These are phyloP conservation scores for Percina caprodes DNA, from an alignment of 2,113 vertebrate species.

Conservation along the genomic window DNA sequence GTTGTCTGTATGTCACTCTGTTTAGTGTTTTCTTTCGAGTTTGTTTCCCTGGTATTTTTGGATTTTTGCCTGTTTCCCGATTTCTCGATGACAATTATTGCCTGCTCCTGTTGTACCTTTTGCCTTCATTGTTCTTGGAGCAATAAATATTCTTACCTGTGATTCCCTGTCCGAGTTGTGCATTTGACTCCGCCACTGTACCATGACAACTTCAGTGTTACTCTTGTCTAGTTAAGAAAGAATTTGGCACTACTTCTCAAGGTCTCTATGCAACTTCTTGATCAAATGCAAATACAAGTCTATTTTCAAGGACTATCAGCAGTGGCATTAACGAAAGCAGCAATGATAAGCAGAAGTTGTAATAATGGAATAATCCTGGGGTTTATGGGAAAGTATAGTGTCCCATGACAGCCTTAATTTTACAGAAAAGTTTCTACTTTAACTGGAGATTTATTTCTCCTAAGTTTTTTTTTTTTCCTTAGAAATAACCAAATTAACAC, in stretches of 20 bases:
- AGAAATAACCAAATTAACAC: background rate
- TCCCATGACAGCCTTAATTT: background rate
- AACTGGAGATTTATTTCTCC: background rate
- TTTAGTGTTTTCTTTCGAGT: no score
- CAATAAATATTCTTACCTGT: no score
- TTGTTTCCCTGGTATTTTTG: no score
- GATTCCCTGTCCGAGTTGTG: no score
- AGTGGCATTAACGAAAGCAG: background rate
- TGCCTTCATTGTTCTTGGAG: no score
- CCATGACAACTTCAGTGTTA: background rate
- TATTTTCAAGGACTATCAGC: background rate
- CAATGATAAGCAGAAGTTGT: background rate
- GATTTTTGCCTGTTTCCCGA: no score
- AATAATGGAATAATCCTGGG: background rate
- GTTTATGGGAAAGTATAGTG: background rate
- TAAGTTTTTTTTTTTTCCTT: background rate
- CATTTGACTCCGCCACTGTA: no score
- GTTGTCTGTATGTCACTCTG: no score
- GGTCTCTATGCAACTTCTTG: background rate
- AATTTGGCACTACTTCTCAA: background rate
- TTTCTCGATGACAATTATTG: no score
- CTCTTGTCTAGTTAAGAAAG: background rate
- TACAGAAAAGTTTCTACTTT: background rate
- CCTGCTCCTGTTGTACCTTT: no score
- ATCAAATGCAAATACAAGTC: background rate